Evolutionary conservation across 2,797 vertebrate species (phyloP), one percentile per base, ranked within the genome.

Genomic region (Catostomus latipinnis): DNA sequence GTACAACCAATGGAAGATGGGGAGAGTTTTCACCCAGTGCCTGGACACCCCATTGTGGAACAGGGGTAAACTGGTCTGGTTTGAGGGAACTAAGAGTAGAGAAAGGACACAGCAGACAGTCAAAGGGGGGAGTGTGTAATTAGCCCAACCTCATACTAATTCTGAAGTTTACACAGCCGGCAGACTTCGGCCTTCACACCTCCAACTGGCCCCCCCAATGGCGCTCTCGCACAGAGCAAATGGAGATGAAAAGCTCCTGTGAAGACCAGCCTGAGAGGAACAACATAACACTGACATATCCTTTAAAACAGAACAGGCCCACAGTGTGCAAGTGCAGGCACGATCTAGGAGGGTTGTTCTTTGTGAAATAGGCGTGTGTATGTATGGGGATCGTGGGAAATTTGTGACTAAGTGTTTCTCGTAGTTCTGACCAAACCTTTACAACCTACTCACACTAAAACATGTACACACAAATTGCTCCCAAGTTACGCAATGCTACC

Each of bases 161-260:
- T 80, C 22, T 60, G 45, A 83, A 80, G 84, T 88, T 86, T 87
- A 87, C 79, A 86, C 82, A 86, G 84, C 82, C 81, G 75, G 80
- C 57, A 63, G 61, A 83, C 85, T 83, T 86, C 72, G 80, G 82
- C 48, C 57, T 70, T 72, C 70, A 79, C 84, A 78, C 71, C 65
- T 85, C 84, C 81, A 72, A 65, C 71, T 65, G 60, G 57, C 60
- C 62, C 78, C 60, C 63, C 74, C 68, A 60, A 34, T 53, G 65
- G 79, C 60, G 72, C 22, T 72, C 80, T 70, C 14, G 18, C 46
- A 76, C 53, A 70, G 76, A 81, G 60, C 45, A 45, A 82, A 54
- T 12, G 71, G 22, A 83, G 66, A 81, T 68, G 66, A 78, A 77
- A 60, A 43, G 65, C 65, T 82, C 76, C 67, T 52, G 14, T 46